A percentile compares a stretch with the other conserved stretches of the same genome.
phyloP scores from a whole-genome alignment of 2,113 vertebrate genomes.

The Pipa parva region DNA sequence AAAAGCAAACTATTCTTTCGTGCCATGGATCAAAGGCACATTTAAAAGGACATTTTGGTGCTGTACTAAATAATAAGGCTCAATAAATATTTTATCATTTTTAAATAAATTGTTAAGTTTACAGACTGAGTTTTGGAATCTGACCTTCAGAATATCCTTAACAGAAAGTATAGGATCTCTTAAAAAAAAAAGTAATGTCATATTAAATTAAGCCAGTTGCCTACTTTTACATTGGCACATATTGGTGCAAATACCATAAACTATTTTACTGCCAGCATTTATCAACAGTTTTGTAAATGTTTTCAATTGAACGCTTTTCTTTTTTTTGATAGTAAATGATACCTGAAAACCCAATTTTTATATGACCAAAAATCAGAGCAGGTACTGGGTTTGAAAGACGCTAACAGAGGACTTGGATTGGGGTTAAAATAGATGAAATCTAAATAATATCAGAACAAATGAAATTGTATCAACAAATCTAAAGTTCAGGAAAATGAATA shows the following conservation, averaged over 20 bases:
- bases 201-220: background rate
- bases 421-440: too few species aligned
- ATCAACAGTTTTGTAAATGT: conserved; percentile 14
- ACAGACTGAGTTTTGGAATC: background rate
- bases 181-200: background rate
- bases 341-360: background rate
- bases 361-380: background rate
- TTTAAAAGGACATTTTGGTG: background rate
- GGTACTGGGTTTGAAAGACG: too few species aligned
- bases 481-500: too few species aligned
- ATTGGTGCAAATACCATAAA: background rate
- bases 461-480: too few species aligned
- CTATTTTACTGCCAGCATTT: background rate
- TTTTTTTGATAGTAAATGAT: background rate
- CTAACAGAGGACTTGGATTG: too few species aligned
- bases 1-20: conserved; percentile 12
- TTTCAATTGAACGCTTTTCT: conserved; percentile 11
- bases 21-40: conserved; percentile 6
- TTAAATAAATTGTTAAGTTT: background rate
- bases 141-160: background rate
- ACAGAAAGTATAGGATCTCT: too few species aligned
- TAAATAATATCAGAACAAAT: too few species aligned
- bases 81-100: conserved; percentile 13
- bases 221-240: background rate
- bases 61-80: background rate